Evolutionary conservation across 2,113 vertebrate genomes (phyloP), one percentile per base, ranked within the genome.

Genomic region (Enhydra lutris): DNA sequence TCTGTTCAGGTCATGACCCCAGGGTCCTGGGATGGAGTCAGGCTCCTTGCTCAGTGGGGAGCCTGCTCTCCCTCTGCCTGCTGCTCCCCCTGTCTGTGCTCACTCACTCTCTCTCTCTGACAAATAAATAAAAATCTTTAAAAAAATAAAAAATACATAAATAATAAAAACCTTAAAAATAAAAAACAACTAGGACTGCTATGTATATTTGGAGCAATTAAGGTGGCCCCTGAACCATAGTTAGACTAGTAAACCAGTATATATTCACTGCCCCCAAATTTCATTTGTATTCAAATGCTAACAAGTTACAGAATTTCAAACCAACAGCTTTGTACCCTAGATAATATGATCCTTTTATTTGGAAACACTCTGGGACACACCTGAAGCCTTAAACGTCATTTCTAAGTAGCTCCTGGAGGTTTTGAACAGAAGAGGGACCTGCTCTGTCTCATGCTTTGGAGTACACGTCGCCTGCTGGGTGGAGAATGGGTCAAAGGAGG

Each of bases 381-480:
- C 67, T 36, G 47, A 73, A 79, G 74, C 74, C 76, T 96, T 92
- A 94, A 94, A 90, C 82, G 36, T 57, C 24, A 74, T 91, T 97
- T 80, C 93, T 87, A 94, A 97, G 91, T 36, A 80, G 61, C 73
- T 80, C 36, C 55, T 90, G 45, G 80, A 91, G 82, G 65, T 78
- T 92, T 13, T 39, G n/a, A 86, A 52, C n/a, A 91, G 82, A 85
- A 93, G 69, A 29, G 4, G 10, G 45, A 17, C 55, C 87, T 21
- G 79, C 26, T 83, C 31, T 47, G 73, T 47, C 55, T 63, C 50
- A 4, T 7, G 47, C 13, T 34, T 47, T 55, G 7, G 82, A 23
- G 36, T 81, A 59, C 42, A 34, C 0, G 0, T 79, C 50, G 65
- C 45, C 67, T 65, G 65, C 76, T n/a, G 42, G 23, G 42, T 57